These are phyloP conservation scores for Argentina silus DNA, from an alignment of 2,797 vertebrate species.

Conservation along the genomic window DNA sequence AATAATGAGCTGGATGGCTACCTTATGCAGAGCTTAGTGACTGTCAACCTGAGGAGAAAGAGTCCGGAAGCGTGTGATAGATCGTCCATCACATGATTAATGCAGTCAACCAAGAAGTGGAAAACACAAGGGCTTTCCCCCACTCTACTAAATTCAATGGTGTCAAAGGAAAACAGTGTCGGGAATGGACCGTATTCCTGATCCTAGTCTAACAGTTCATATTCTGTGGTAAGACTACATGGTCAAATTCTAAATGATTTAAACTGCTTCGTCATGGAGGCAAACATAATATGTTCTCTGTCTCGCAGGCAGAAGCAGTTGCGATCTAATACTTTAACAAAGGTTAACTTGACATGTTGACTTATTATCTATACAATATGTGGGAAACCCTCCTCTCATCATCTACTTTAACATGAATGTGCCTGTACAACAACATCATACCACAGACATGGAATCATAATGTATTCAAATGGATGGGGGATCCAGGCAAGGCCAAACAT, in stretches of 20 bases:
- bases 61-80: conserved; percentile 51
- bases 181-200: too few relatives aligned
- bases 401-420: background rate
- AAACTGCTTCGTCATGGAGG: too few relatives aligned
- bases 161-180: background rate
- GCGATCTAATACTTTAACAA: background rate
- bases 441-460: background rate
- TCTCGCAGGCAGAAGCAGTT: too few relatives aligned
- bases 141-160: background rate
- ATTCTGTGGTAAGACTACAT: too few relatives aligned
- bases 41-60: conserved; percentile 20
- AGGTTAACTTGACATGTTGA: background rate
- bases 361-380: background rate
- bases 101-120: background rate
- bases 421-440: background rate
- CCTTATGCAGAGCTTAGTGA: conserved; percentile 25
- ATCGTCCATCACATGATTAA: conserved; percentile 34
- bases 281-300: conserved; percentile 9
- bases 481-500: background rate
- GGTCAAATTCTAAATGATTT: too few relatives aligned
- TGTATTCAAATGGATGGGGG: background rate
- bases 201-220: too few relatives aligned
- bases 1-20: conserved; percentile 44
- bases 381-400: background rate
- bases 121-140: background rate